These are phyloP conservation scores for Cossypha dichroa DNA, from an alignment of 2,797 vertebrate species.

Conservation along the genomic window DNA sequence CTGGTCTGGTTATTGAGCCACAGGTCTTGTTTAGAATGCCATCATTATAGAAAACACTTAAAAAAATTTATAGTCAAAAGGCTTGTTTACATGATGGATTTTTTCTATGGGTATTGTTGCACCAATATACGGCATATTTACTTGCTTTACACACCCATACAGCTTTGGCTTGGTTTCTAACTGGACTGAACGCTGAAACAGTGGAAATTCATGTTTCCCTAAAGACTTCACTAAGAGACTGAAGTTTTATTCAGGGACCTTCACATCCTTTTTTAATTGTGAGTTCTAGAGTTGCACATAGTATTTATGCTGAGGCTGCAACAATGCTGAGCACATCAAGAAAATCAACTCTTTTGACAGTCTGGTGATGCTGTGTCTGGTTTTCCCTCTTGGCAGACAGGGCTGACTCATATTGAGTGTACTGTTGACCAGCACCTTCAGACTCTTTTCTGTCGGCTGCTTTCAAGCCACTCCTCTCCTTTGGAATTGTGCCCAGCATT, in stretches of 20 bases:
- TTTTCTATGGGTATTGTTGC: background rate
- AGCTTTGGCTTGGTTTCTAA: background rate
- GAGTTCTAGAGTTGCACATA: background rate
- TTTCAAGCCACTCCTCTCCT: background rate
- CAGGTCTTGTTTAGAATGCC: background rate
- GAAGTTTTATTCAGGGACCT: background rate
- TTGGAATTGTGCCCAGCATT: background rate
- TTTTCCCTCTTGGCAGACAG: background rate
- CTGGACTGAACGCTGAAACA: background rate
- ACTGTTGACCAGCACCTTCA: background rate
- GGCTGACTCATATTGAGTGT: rapidly evolving
- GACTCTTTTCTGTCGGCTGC: background rate
- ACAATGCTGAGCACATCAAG: background rate
- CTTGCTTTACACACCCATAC: background rate
- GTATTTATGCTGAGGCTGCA: background rate
- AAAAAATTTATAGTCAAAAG: background rate
- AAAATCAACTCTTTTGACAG: background rate
- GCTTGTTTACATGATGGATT: background rate
- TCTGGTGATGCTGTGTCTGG: background rate
- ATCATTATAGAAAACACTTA: background rate
- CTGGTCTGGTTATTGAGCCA: background rate
- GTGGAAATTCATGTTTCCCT: background rate
- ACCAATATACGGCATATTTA: background rate
- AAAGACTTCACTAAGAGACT: background rate
- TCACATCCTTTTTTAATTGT: background rate